Evolutionary conservation across 2,797 vertebrate genomes (phyloP), one percentile per base, ranked within the genome.

Genomic region (Oreochromis grahami): DNA sequence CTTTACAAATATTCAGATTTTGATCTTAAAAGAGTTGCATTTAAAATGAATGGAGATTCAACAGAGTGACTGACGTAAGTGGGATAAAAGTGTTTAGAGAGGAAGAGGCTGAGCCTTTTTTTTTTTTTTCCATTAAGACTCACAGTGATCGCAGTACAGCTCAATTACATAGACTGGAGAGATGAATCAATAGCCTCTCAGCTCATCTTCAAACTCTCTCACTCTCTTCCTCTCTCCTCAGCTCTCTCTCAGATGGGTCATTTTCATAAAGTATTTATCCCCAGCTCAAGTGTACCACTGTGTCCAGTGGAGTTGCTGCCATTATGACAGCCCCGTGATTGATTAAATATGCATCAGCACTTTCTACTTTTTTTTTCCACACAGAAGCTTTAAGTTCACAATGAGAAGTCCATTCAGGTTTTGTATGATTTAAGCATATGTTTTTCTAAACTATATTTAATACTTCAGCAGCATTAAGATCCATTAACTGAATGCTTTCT

Each of bases 221-320:
- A n/a, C 84, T 88, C 79, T 84, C 81, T n/a, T 32, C 78, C 79
- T 68, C 84, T 84, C 85, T 87, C 79, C 88, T 82, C 56, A 4
- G 58, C 83, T 87, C 81, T 91, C 82, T 88, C 86, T 88, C 88
- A 76, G 89, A 90, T 92, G 89, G 90, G 91, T 94, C 86, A 94
- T 96, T 96, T 96, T 95, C 95, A 96, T 97, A 93, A 97, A 96
- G 94, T 96, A 96, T 96, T 96, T 84, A 96, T 94, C 84, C 82
- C 70, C 72, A 81, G 90, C 90, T 93, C 87, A 77, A 92, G 91
- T 95, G 86, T 82, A 87, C 82, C 77, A 80, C 80, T 78, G 74
- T 88, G 89, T 89, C 91, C 90, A 87, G 86, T 70, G 53, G 77
- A 92, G 86, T 91, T 94, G 81, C 88, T 84, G 88, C 90, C 84